phyloP scores from a whole-genome alignment of 2,888 invertebrate species.

The Altica lythri region DNA sequence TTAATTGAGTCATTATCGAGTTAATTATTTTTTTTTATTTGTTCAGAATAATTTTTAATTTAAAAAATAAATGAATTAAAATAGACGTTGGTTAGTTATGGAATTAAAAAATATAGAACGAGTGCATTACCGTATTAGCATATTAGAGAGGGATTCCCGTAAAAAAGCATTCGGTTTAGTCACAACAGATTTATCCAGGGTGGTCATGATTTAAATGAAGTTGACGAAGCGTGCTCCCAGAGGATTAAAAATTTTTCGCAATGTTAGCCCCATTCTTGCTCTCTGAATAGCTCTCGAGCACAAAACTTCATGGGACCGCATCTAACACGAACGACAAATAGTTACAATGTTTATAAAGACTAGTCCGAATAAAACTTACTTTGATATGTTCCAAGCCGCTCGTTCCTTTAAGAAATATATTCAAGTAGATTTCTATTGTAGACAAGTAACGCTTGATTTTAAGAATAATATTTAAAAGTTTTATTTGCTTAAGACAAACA shows the following conservation, averaged over 20 bases:
- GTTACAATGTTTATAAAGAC: conserved; percentile 25
- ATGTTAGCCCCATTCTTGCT: conserved; percentile 42
- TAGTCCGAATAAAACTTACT: conserved; percentile 13
- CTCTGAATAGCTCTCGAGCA: conserved; percentile 39
- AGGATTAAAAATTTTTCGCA: conserved; percentile 45
- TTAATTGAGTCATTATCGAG: no score
- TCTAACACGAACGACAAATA: conserved; percentile 49
- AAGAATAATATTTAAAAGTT: conserved; percentile 6
- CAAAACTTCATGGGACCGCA: conserved; percentile 43
- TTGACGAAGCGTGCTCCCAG: conserved; percentile 45
- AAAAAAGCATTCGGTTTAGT: conserved; percentile 35
- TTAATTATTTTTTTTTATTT: no score
- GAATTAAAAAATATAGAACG: no score
- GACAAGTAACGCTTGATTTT: conserved; percentile 14
- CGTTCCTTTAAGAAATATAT: conserved; percentile 12
- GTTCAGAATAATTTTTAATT: no score
- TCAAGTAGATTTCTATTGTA: not conserved
- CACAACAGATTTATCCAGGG: conserved; percentile 40
- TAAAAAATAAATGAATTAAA: no score
- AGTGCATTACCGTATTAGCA: conserved; percentile 29
- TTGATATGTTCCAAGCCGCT: conserved; percentile 4
- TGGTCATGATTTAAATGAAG: conserved; percentile 46
- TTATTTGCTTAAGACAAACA: conserved; percentile 9
- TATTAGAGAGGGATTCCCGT: conserved; percentile 32
- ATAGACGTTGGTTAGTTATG: no score